Evolutionary conservation across 2,113 vertebrate species (phyloP), one percentile per base, ranked within the genome.

Genomic region (Oryzias celebensis): DNA sequence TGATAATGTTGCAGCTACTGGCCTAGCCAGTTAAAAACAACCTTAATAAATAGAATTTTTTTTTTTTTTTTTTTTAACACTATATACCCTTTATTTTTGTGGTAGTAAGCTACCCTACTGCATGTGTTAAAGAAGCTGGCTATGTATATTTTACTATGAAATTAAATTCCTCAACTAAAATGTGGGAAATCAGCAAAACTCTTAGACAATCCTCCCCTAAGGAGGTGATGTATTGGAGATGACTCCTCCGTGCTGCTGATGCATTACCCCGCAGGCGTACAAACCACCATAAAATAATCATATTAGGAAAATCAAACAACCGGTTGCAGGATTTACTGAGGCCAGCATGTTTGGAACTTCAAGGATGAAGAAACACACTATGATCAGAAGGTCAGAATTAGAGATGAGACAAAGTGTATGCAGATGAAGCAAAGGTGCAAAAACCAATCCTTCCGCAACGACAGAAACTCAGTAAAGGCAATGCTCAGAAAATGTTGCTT

Each of bases 271-370:
- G 56, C 63, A 0, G 61, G 61, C 2, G 42, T 48, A 47, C 62
- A 78, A 44, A 65, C 47, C 46, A 26, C 68, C 72, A 55, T 68
- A 54, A 71, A 71, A 73, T 61, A 67, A 83, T 65, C 65, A 61
- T 20, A 58, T 79, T 69, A 72, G 42, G 14, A 61, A 62, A 68
- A 71, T 65, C 60, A 79, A 62, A 78, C 56, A 67, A 77, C 52
- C 42, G 51, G 51, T 61, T 62, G 58, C 58, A 62, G 68, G 62
- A 57, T 68, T 75, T 68, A 65, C 43, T 51, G 45, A 1, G 20
- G 7, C 52, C 62, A 13, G 49, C 24, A 0, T 58, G 46, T 73
- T 63, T 24, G 62, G 51, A 41, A 24, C 51, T 56, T 50, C 3
- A 14, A 51, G 50, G 66, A n/a, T 47, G 20, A 26, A 55, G 58